Base-by-base conservation (phyloP, 2,888 invertebrate species). In the Noctua comes region DNA sequence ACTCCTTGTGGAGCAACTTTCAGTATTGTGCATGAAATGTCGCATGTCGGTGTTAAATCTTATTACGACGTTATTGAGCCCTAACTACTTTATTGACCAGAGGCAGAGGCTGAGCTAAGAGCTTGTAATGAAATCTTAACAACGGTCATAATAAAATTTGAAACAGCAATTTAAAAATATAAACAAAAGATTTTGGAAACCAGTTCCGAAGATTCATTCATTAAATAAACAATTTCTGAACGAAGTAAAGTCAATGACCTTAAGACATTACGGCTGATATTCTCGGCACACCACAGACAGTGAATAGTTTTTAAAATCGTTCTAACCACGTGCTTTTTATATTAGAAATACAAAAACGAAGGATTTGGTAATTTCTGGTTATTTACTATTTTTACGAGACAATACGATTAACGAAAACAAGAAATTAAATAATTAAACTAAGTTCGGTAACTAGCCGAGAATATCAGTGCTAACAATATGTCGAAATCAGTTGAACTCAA, bases 401-500 rank as follows among this genome's bases (percentile, higher is more conserved):
- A 18, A 13, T 36, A 36, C 4, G 36, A 8, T 0, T 36, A 1
- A n/a, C 31, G 31, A 51, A 77, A 31, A 0, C 31, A 4, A 4
- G 5, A 73, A 31, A 24, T 8, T 10, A 36, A 36, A 36, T 36
- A 36, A 36, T 36, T 36, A 36, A 36, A 36, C 36, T 36, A 36
- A 36, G 36, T 36, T 36, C 64, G 10, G 66, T 70, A 18, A 65
- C 8, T 24, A 1, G 18, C 13, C n/a, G 84, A 86, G 87, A 82
- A 86, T 87, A 48, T 66, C 80, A 80, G 72, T 73, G n/a, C 13
- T 66, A 51, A 10, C 57, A 81, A 70, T 48, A 81, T 82, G 77
- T 88, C 82, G 80, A 86, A 86, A 81, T 84, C 86, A 76, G 88
- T 87, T 86, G 73, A 68, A 80, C 68, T 71, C 82, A 57, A 83